Evolutionary conservation across 64 coral and sea anemone genomes (phyloP).

Genomic region (Actinia equina): DNA sequence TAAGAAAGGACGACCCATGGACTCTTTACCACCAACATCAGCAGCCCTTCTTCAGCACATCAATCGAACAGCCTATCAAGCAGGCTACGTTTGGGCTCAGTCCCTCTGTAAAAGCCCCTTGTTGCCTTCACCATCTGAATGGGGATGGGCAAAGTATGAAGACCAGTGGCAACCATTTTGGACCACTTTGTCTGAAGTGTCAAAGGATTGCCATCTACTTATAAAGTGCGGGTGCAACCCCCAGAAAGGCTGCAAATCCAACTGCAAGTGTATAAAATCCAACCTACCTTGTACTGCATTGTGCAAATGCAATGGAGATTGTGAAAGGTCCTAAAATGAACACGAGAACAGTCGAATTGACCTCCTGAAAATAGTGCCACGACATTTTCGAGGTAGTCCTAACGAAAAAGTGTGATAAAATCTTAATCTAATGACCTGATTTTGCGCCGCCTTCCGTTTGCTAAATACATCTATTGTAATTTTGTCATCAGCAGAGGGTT

Average conservation of each 20-base stretch:
- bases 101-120: background rate
- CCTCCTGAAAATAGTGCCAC: no score
- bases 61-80: slow-evolving; percentile 5
- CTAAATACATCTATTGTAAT: no score
- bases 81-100: slow-evolving; percentile 23
- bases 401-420: no score
- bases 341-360: no score
- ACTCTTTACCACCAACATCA: slow-evolving; percentile 24
- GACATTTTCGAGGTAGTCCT: no score
- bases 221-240: slow-evolving; percentile 35
- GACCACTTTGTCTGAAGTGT: slow-evolving; percentile 39
- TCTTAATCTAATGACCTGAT: no score
- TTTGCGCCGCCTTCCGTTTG: no score
- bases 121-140: slow-evolving; percentile 52
- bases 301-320: slow-evolving; percentile 38
- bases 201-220: slow-evolving; percentile 34
- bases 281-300: slow-evolving; percentile 37
- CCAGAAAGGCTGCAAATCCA: slow-evolving; percentile 18
- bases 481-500: no score
- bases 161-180: slow-evolving; percentile 1
- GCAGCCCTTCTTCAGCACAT: slow-evolving; percentile 39
- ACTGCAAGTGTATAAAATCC: slow-evolving; percentile 34
- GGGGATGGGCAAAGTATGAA: slow-evolving; percentile 21
- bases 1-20: slow-evolving; percentile 22
- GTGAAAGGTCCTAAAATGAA: no score